Evolutionary conservation across 2,113 vertebrate genomes (phyloP).

Genomic region (Labeo catla): DNA sequence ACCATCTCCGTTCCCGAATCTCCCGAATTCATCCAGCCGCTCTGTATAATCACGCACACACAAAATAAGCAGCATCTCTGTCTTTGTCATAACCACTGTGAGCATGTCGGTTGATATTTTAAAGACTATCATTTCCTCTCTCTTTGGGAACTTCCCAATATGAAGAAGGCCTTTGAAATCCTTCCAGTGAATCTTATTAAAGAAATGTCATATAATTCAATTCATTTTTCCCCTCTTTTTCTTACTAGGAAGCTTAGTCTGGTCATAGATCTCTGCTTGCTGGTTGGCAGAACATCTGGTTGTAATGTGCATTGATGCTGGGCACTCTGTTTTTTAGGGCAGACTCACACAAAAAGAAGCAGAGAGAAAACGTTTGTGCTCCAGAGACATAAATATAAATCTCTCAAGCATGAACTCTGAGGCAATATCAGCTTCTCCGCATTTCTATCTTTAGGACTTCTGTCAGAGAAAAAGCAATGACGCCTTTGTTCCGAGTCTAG

Average conservation of each 20-base stretch:
- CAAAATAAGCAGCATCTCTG: conserved; percentile 39
- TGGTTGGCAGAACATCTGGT: conserved; percentile 67
- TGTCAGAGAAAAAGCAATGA: conserved; percentile 14
- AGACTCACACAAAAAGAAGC: conserved; percentile 28
- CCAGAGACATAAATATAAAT: conserved; percentile 47
- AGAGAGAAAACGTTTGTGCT: conserved; percentile 42
- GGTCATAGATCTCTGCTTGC: conserved; percentile 54
- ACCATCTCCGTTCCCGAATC: conserved; percentile 38
- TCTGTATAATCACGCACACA: conserved; percentile 41
- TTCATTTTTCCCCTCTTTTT: conserved; percentile 41
- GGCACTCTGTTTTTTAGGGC: conserved; percentile 56
- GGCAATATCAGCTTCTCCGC: conserved; percentile 34
- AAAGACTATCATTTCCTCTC: conserved; percentile 62
- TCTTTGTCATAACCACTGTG: conserved; percentile 43
- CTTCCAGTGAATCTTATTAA: conserved; percentile 64
- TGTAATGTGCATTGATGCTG: conserved; percentile 59
- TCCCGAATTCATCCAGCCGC: conserved; percentile 11
- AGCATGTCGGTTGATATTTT: conserved; percentile 61
- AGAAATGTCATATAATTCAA: conserved; percentile 65
- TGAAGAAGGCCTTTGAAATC: conserved; percentile 61
- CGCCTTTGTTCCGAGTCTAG: conserved; percentile 16
- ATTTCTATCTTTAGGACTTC: conserved; percentile 49
- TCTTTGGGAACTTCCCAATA: conserved; percentile 57
- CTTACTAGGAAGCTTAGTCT: conserved; percentile 54
- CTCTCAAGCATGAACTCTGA: conserved; percentile 42